Conservation (phyloP, 2,888 invertebrate genomes). For the Clepsis dumicolana region DNA sequence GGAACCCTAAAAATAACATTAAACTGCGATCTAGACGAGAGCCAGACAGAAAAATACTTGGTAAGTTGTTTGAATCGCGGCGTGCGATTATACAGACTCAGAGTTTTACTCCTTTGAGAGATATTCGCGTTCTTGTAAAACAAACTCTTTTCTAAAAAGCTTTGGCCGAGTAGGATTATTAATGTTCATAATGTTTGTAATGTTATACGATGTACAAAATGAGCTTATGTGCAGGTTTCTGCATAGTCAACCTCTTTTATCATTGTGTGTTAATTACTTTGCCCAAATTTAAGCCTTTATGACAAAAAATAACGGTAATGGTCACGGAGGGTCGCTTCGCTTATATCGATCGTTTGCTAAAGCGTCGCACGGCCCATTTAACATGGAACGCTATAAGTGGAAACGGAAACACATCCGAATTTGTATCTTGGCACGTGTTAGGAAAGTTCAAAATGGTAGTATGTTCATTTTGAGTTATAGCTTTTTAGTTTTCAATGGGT, state of each 20-base stretch:
- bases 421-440: background rate
- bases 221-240: too few species aligned
- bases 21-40: background rate
- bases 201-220: too few species aligned
- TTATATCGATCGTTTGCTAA: conserved; percentile 17
- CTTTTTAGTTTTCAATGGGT: background rate
- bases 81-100: background rate
- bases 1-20: background rate
- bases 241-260: background rate
- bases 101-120: too few species aligned
- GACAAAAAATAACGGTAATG: conserved; percentile 14
- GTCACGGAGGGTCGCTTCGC: conserved; percentile 9
- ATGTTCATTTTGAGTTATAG: background rate
- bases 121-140: too few species aligned
- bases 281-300: conserved; percentile 6
- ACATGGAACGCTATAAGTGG: background rate
- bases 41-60: background rate
- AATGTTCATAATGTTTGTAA: too few species aligned
- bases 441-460: background rate
- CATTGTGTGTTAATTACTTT: background rate
- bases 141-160: too few species aligned
- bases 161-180: too few species aligned
- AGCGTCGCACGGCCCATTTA: conserved; percentile 3
- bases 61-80: background rate
- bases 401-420: background rate